Conservation (phyloP, 2,888 invertebrate genomes). For the Neria commutata region DNA sequence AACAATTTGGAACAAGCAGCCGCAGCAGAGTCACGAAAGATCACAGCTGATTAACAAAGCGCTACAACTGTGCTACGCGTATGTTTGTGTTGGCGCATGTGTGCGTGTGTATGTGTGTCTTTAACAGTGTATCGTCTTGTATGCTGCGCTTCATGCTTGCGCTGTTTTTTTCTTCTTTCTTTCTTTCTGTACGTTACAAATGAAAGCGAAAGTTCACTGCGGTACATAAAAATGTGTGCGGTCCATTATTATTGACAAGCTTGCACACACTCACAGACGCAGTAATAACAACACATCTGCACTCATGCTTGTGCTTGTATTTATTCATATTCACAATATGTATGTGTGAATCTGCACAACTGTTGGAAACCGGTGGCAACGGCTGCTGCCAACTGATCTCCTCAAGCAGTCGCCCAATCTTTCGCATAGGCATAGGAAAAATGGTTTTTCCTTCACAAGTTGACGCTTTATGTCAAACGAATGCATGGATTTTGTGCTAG, state of each 20-base stretch:
- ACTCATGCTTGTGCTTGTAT: background rate
- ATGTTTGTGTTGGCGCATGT: background rate
- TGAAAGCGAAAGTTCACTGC: slow-evolving; percentile 21
- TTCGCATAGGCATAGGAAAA: too few species aligned
- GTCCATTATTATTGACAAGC: background rate
- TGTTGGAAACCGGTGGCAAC: slow-evolving; percentile 1
- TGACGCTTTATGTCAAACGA: too few species aligned
- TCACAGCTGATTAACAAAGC: too few species aligned
- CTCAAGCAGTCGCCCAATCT: too few species aligned
- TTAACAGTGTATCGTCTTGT: background rate
- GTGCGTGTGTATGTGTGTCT: background rate
- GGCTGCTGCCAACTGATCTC: too few species aligned
- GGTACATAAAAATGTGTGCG: background rate
- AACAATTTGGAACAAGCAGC: too few species aligned
- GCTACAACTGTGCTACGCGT: too few species aligned
- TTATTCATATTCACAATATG: too few species aligned
- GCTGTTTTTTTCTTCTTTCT: background rate
- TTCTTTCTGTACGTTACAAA: slow-evolving; percentile 4
- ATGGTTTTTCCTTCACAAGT: too few species aligned
- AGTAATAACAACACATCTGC: background rate
- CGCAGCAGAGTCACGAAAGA: too few species aligned
- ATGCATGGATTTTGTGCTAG: too few species aligned
- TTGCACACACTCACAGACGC: background rate
- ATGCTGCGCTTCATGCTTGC: background rate
- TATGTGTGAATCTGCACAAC: too few species aligned